These are phyloP conservation scores for Apolygus lucorum DNA, from an alignment of 1,140 invertebrate species.

Conservation along the genomic window DNA sequence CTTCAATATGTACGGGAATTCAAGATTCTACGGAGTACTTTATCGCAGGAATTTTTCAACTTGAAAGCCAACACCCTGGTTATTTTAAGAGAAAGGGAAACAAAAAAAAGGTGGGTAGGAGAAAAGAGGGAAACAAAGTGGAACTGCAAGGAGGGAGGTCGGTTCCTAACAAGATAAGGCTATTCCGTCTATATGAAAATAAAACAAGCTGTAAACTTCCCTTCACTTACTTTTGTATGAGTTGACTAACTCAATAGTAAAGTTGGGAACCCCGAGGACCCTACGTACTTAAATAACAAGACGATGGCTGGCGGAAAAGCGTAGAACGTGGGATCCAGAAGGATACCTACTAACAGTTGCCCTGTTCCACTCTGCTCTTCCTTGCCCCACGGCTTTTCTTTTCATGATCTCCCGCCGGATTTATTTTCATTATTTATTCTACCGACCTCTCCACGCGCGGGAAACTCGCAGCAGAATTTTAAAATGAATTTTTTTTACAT, in stretches of 20 bases:
- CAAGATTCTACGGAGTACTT: no score
- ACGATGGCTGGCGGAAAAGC: background rate
- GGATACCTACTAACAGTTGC: background rate
- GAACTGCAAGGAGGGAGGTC: background rate
- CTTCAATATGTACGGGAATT: no score
- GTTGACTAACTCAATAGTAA: slow-evolving; percentile 1
- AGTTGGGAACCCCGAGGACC: background rate
- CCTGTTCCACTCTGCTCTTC: background rate
- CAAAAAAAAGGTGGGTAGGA: no score
- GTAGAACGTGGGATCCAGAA: no score
- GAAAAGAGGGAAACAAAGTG: background rate
- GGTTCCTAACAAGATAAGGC: background rate
- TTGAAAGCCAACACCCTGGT: no score
- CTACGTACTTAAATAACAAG: background rate
- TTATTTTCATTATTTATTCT: slow-evolving; percentile 3
- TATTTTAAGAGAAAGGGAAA: no score
- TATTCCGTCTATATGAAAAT: background rate
- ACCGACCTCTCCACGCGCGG: background rate
- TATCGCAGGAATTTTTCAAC: no score
- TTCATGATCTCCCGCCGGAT: no score
- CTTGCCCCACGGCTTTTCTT: background rate
- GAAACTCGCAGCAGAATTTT: no score
- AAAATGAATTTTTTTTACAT: no score
- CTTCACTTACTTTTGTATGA: slow-evolving; percentile 1
- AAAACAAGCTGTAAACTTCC: background rate